These are phyloP conservation scores for Corythornis madagascariensis DNA, from an alignment of 2,113 vertebrate species.

Conservation along the genomic window DNA sequence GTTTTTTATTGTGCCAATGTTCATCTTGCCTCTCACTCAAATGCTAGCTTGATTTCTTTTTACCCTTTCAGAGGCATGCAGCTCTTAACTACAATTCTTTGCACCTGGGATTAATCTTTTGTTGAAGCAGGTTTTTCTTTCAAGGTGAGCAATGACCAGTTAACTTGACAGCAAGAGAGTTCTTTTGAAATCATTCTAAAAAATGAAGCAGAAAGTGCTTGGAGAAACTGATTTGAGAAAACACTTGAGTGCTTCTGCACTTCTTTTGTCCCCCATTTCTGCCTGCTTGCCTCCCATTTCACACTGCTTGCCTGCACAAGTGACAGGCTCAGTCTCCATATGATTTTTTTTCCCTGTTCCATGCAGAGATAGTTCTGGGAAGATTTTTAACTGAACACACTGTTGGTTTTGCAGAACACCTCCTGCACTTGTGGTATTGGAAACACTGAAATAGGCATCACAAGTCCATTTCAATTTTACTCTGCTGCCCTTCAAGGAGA, in stretches of 20 bases:
- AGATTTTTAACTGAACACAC: background rate
- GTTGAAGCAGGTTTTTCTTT: background rate
- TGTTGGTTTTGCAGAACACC: background rate
- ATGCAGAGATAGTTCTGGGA: fast-evolving
- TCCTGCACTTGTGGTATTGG: background rate
- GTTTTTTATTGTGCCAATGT: background rate
- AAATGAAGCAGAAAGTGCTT: background rate
- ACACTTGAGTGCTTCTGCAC: background rate
- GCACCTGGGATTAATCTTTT: background rate
- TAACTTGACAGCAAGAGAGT: background rate
- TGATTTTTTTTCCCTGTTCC: background rate
- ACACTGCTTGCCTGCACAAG: background rate
- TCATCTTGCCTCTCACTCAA: background rate
- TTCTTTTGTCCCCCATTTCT: background rate
- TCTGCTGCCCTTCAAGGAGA: background rate
- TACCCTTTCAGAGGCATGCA: background rate
- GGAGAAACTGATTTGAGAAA: background rate
- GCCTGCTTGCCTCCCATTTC: background rate
- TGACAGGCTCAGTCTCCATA: background rate
- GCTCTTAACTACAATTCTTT: background rate
- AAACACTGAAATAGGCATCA: background rate
- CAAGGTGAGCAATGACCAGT: background rate
- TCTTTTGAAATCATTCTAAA: background rate
- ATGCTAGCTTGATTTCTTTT: background rate
- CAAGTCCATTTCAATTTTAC: background rate